Conservation (phyloP, 2,888 invertebrate genomes). For the Xestoiulus laeticollis region DNA sequence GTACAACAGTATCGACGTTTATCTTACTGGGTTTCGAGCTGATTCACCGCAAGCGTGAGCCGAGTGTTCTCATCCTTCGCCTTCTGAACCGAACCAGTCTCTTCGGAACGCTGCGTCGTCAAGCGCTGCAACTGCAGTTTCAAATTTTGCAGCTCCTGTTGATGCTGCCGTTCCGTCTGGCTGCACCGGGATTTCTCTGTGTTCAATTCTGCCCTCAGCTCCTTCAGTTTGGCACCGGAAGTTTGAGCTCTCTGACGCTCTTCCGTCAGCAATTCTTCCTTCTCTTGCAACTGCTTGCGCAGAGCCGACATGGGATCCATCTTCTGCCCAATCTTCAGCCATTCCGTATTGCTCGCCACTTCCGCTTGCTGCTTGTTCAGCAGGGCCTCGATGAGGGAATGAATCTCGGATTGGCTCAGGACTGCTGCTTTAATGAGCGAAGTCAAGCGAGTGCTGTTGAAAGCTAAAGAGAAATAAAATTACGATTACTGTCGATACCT, state of each 20-base stretch:
- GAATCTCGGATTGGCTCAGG: conserved; percentile 86
- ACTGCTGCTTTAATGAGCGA: conserved; percentile 81
- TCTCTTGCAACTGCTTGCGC: conserved; percentile 88
- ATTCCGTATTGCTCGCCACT: conserved; percentile 77
- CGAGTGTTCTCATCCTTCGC: conserved; percentile 38
- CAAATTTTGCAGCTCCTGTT: conserved; percentile 74
- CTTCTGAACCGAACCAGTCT: neutral
- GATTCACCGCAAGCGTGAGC: neutral
- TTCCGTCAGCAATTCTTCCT: conserved; percentile 67
- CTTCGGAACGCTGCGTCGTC: neutral
- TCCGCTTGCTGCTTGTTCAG: conserved; percentile 88
- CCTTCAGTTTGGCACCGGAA: conserved; percentile 80
- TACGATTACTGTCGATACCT: neutral
- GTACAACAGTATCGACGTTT: neutral
- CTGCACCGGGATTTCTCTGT: conserved; percentile 72
- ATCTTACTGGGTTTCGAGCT: conserved; percentile 41
- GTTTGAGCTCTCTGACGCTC: conserved; percentile 70
- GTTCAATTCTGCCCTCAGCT: conserved; percentile 76
- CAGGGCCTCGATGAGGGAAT: conserved; percentile 86
- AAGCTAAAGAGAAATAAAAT: conserved; percentile 58
- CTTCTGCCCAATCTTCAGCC: conserved; percentile 77
- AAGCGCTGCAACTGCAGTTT: conserved; percentile 69
- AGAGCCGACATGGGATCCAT: conserved; percentile 83
- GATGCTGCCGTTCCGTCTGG: conserved; percentile 69
- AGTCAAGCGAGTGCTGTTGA: conserved; percentile 75